Base-by-base conservation (phyloP, 2,888 invertebrate species). In the Pseudanteris insignis region DNA sequence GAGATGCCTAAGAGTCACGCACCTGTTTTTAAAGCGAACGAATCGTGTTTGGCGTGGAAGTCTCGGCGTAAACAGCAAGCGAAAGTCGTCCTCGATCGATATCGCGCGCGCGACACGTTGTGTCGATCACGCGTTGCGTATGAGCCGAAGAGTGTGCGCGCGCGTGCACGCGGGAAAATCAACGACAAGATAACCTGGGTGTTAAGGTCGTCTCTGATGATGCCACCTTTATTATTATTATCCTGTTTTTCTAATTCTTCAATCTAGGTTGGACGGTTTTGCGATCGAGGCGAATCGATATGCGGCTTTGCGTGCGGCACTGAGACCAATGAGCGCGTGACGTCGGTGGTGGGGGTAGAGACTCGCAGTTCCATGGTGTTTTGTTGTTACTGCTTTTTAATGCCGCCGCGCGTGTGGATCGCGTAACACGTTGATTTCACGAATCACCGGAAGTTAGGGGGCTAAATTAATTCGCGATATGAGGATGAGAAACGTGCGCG, bases 401-500 rank as follows among this genome's bases (percentile, higher is more conserved):
- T n/a, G 21, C 21, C 21, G 21, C 21, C 7, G 21, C 21, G 21
- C n/a, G n/a, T n/a, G n/a, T n/a, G n/a, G n/a, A n/a, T n/a, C n/a
- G n/a, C n/a, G n/a, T n/a, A n/a, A n/a, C n/a, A 4, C 4, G 3
- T 18, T 18, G 18, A 18, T 18, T 18, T 18, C 18, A 6, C 18
- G 18, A 6, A 18, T n/a, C n/a, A n/a, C n/a, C n/a, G n/a, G n/a
- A n/a, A n/a, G n/a, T n/a, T n/a, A n/a, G n/a, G n/a, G n/a, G n/a
- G n/a, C n/a, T n/a, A n/a, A n/a, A n/a, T n/a, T n/a, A n/a, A n/a
- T n/a, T n/a, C n/a, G n/a, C n/a, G n/a, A n/a, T 9, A 13, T 18
- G 26, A 44, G 14, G 62, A 63, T 48, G 58, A 48, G 44, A 58
- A 53, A 30, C 48, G 57, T 43, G 33, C 38, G 38, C 43, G 47